Conservation (phyloP, 2,797 vertebrate species). For the Hydrocynus forskahlii region DNA sequence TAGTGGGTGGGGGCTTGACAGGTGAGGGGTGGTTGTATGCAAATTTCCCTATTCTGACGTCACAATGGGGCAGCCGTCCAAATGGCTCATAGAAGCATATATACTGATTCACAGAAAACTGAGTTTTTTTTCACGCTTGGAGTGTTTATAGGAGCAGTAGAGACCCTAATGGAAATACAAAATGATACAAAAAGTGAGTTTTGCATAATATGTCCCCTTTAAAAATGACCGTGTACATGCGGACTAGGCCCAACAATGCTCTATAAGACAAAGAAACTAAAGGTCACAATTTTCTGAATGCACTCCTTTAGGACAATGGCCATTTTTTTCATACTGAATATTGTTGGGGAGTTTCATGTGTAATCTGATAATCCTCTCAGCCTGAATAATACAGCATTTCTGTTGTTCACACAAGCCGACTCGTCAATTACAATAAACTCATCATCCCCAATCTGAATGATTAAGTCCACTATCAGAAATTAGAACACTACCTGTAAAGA, state of each 20-base stretch:
- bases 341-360: slow-evolving; percentile 20
- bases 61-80: too few relatives aligned
- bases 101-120: too few relatives aligned
- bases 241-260: not conserved
- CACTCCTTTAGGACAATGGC: slow-evolving; percentile 30
- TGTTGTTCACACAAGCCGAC: slow-evolving; percentile 31
- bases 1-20: too few relatives aligned
- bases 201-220: too few relatives aligned
- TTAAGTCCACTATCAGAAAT: slow-evolving; percentile 21
- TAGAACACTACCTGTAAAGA: slow-evolving; percentile 35
- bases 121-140: too few relatives aligned
- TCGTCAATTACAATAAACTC: slow-evolving; percentile 44
- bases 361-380: slow-evolving; percentile 56
- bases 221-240: too few relatives aligned
- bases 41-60: too few relatives aligned
- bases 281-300: slow-evolving; percentile 6
- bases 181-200: too few relatives aligned
- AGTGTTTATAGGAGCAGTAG: too few relatives aligned
- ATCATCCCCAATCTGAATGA: slow-evolving; percentile 31
- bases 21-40: too few relatives aligned
- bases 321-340: slow-evolving; percentile 31
- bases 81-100: too few relatives aligned
- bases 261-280: not conserved
- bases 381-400: slow-evolving; percentile 49
- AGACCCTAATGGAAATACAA: too few relatives aligned